These are phyloP conservation scores for Megastigmus dorsalis DNA, from an alignment of 2,888 invertebrate species.

Conservation along the genomic window DNA sequence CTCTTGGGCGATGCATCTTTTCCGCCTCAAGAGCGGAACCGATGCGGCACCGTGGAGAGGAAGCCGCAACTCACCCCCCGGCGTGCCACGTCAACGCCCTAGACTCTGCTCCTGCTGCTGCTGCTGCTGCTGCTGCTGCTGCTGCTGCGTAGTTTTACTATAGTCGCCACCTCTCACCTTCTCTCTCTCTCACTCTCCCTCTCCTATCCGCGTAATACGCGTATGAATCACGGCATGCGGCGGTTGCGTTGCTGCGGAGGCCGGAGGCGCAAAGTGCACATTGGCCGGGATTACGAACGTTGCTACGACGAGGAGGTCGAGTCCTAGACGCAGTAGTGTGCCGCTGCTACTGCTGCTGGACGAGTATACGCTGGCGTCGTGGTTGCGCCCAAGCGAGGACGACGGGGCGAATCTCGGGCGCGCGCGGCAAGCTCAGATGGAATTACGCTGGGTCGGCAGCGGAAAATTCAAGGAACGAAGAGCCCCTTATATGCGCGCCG, in stretches of 20 bases:
- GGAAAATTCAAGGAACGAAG: conserved; percentile 56
- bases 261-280: conserved; percentile 48
- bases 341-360: too few species aligned
- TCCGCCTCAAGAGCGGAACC: conserved; percentile 26
- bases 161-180: too few species aligned
- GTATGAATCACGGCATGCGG: conserved; percentile 57
- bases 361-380: too few species aligned
- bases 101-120: too few species aligned
- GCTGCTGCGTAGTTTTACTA: too few species aligned
- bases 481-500: not conserved
- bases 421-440: conserved; percentile 24
- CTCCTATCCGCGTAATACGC: conserved; percentile 34
- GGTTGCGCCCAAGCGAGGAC: too few species aligned
- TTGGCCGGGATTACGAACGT: conserved; percentile 51
- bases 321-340: too few species aligned
- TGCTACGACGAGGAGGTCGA: too few species aligned
- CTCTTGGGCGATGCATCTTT: conserved; percentile 24
- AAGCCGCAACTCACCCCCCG: not conserved
- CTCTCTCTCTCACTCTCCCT: too few species aligned
- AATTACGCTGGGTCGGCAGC: conserved; percentile 53
- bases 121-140: too few species aligned
- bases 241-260: too few species aligned
- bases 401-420: not conserved
- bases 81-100: too few species aligned
- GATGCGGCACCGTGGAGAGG: not conserved